Evolutionary conservation across 2,113 vertebrate species (phyloP).

Genomic region (Scomber colias): DNA sequence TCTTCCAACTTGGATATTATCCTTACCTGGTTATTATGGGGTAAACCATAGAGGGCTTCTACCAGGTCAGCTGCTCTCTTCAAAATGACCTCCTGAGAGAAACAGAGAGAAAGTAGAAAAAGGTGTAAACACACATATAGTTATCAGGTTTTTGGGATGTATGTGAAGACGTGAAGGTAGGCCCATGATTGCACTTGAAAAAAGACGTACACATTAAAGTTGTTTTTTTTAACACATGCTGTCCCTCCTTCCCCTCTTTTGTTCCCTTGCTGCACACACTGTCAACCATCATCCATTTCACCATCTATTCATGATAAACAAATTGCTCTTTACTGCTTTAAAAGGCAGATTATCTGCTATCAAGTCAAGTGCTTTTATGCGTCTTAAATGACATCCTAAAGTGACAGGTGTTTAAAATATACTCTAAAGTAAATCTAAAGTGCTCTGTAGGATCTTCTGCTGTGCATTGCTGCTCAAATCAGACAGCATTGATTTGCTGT

Average conservation of each 20-base stretch:
- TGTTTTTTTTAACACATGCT: background rate
- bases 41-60: conserved; percentile 95
- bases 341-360: conserved; percentile 71
- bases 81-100: conserved; percentile 93
- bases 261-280: background rate
- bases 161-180: background rate
- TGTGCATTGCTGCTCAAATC: conserved; percentile 3
- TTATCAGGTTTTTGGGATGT: background rate
- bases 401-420: conserved; percentile 66
- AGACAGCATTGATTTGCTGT: background rate
- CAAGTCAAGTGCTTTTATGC: conserved; percentile 67
- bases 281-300: conserved; percentile 45
- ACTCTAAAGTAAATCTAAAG: conserved; percentile 44
- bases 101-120: background rate
- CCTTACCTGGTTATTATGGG: conserved; percentile 95
- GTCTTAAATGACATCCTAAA: conserved; percentile 62
- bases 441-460: conserved; percentile 38
- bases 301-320: conserved; percentile 67
- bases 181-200: background rate
- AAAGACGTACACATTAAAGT: conserved; percentile 15
- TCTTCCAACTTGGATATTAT: background rate
- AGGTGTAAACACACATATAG: background rate
- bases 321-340: conserved; percentile 70
- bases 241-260: background rate
- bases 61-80: conserved; percentile 96